Evolutionary conservation across 2,888 invertebrate species (phyloP), one percentile per base, ranked within the genome.

Genomic region (Hypolimnas misippus): DNA sequence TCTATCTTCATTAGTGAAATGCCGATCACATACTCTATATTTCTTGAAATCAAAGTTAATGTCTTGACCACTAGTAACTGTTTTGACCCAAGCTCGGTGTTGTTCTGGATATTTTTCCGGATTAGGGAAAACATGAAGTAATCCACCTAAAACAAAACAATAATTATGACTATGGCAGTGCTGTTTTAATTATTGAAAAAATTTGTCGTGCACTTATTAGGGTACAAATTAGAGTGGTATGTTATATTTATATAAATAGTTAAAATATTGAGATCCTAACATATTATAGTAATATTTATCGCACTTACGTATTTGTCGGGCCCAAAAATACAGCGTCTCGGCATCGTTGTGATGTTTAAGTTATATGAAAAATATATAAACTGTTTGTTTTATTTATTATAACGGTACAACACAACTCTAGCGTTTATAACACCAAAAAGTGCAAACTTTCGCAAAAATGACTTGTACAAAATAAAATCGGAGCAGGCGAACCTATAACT

Each of bases 361-460:
- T 33, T 33, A n/a, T n/a, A n/a, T n/a, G n/a, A n/a, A n/a, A n/a
- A n/a, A n/a, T n/a, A n/a, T n/a, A n/a, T n/a, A n/a, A n/a, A n/a
- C n/a, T n/a, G n/a, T n/a, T n/a, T n/a, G n/a, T n/a, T n/a, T n/a
- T n/a, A n/a, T n/a, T n/a, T n/a, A n/a, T n/a, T n/a, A n/a, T n/a
- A n/a, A n/a, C n/a, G n/a, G n/a, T n/a, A n/a, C n/a, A n/a, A 33
- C 33, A 33, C 33, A 33, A 33, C 33, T 33, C 33, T 33, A 33
- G 33, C 6, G 1, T 33, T 33, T 33, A 33, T 33, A 33, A 33
- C 33, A 33, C 33, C 6, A 33, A 33, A 33, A 33, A 33, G 33
- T 4, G 33, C 33, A 7, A 4, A 3, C 33, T 33, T 33, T 33
- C 33, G 33, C 33, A 33, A 33, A 33, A 33, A 33, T 33, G 6